These are phyloP conservation scores for Epinephelus cyanopodus DNA, from an alignment of 2,113 vertebrate genomes.

Conservation along the genomic window DNA sequence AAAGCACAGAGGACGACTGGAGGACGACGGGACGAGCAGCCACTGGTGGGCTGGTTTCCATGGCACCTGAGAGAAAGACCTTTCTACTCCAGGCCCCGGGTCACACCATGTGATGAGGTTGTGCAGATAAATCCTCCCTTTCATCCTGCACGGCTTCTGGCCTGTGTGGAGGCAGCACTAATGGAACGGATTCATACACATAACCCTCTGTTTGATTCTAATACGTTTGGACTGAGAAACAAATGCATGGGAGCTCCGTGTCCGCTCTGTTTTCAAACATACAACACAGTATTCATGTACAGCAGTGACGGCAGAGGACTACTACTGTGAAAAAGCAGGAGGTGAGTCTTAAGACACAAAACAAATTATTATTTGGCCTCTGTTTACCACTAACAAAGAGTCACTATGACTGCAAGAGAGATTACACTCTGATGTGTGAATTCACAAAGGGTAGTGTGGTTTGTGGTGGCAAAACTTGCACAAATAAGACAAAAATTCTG, in stretches of 20 bases:
- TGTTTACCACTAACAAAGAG: too few relatives aligned
- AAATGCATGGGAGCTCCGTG: constrained; percentile 20
- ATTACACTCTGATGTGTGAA: too few relatives aligned
- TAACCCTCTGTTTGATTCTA: constrained; percentile 54
- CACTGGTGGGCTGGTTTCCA: constrained; percentile 74
- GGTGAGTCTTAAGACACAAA: background rate
- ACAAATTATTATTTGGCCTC: too few relatives aligned
- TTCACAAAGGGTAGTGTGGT: too few relatives aligned
- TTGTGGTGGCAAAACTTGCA: too few relatives aligned
- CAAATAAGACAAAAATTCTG: too few relatives aligned
- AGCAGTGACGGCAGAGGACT: background rate
- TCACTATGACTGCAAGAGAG: too few relatives aligned
- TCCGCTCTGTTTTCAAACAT: constrained; percentile 14
- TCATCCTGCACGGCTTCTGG: constrained; percentile 57
- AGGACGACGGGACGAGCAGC: constrained; percentile 70
- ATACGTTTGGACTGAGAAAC: constrained; percentile 40
- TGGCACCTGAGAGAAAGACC: constrained; percentile 70
- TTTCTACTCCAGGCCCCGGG: constrained; percentile 68
- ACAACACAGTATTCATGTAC: background rate
- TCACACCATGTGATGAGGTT: constrained; percentile 72
- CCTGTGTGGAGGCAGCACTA: constrained; percentile 46
- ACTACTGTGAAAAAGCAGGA: background rate
- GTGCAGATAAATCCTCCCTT: constrained; percentile 70
- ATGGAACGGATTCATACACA: constrained; percentile 52
- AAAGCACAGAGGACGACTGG: constrained; percentile 59